These are phyloP conservation scores for Nemoura dubitans DNA, from an alignment of 2,888 invertebrate species.

Conservation along the genomic window DNA sequence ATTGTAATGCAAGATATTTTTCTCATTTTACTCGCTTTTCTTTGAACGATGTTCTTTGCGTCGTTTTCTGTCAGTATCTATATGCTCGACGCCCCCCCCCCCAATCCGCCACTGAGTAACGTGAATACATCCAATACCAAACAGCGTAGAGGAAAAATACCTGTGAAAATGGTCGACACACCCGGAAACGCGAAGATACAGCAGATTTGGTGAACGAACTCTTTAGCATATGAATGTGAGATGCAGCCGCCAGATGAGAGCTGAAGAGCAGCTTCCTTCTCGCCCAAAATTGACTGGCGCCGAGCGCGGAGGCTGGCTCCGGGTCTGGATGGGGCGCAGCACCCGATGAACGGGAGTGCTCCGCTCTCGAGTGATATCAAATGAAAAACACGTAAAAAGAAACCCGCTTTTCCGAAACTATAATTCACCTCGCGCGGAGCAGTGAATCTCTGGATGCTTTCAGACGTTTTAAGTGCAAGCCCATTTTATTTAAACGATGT, in stretches of 20 bases:
- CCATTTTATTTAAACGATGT: conserved; percentile 32
- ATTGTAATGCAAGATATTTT: too few species aligned
- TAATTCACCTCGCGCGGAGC: neutral
- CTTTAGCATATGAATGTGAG: conserved; percentile 24
- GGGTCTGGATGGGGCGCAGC: neutral
- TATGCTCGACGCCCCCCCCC: too few species aligned
- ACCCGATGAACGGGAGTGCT: neutral
- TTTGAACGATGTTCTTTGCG: too few species aligned
- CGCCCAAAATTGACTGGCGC: neutral
- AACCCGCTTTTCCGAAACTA: conserved; percentile 31
- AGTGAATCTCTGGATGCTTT: conserved; percentile 29
- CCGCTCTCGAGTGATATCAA: neutral
- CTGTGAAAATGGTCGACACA: neutral
- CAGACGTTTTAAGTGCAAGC: conserved; percentile 33
- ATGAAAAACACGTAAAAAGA: conserved; percentile 30
- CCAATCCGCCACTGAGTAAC: neutral
- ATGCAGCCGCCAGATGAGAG: neutral
- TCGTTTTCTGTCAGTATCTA: too few species aligned
- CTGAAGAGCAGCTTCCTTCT: neutral
- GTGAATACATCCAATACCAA: neutral
- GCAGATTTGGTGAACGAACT: conserved; percentile 15
- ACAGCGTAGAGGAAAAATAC: neutral
- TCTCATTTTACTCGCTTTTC: too few species aligned
- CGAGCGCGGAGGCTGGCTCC: neutral
- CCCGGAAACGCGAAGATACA: neutral